Conservation (phyloP, 2,888 invertebrate genomes). For the Caenorhabditis sp. region DNA sequence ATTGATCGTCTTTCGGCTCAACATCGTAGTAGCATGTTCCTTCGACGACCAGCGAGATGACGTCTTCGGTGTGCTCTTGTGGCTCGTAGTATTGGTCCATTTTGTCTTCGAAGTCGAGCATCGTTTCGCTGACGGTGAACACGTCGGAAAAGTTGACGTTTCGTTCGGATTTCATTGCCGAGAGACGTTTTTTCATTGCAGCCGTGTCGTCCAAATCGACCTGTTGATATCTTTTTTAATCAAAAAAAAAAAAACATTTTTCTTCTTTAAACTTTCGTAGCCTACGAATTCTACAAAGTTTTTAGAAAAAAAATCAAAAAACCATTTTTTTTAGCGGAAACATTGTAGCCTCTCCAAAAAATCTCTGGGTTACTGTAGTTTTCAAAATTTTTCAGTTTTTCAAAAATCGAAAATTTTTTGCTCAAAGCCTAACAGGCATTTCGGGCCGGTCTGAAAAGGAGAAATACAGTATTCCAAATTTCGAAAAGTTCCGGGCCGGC, state of each 20-base stretch:
- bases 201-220: conserved; percentile 64
- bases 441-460: too few relatives aligned
- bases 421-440: too few relatives aligned
- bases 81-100: conserved; percentile 66
- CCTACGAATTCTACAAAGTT: not conserved
- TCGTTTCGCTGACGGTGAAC: conserved; percentile 57
- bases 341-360: not conserved
- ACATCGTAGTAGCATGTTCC: conserved; percentile 65
- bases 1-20: conserved; percentile 62
- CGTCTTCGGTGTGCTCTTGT: conserved; percentile 54
- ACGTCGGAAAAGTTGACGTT: conserved; percentile 57
- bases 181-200: conserved; percentile 64
- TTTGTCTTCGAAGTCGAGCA: conserved; percentile 57
- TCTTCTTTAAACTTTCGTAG: not conserved
- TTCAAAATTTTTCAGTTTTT: too few relatives aligned
- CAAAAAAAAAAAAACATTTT: not conserved
- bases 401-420: too few relatives aligned
- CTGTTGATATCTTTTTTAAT: conserved; percentile 29
- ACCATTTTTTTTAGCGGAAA: too few relatives aligned
- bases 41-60: conserved; percentile 59
- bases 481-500: too few relatives aligned
- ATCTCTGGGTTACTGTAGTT: not conserved
- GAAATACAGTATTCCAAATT: too few relatives aligned
- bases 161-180: conserved; percentile 59
- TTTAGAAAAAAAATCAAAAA: not conserved